Conservation (phyloP, 1,140 invertebrate species). For the Euura lappo region DNA sequence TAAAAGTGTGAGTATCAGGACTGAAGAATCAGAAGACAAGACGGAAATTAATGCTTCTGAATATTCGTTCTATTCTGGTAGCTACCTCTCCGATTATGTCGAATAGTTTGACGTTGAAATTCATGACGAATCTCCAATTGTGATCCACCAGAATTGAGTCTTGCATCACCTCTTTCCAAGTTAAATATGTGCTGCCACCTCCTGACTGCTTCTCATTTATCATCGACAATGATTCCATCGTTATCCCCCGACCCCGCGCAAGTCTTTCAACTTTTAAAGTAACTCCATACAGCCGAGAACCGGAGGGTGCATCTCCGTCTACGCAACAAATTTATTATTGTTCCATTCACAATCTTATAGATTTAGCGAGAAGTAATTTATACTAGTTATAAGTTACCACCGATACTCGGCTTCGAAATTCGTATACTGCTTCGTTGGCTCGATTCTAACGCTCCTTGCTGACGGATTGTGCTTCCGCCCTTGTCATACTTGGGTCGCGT, state of each 20-base stretch:
- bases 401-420: constrained; percentile 28
- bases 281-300: constrained; percentile 16
- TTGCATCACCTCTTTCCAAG: constrained; percentile 71
- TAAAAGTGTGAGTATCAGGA: constrained; percentile 14
- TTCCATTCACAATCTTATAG: too few relatives aligned
- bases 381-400: constrained; percentile 9
- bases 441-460: constrained; percentile 8
- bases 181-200: constrained; percentile 52
- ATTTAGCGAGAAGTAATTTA: too few relatives aligned
- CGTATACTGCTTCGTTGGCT: constrained; percentile 12
- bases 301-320: not conserved
- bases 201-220: constrained; percentile 8
- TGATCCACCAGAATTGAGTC: constrained; percentile 70
- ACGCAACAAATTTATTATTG: not conserved
- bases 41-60: constrained; percentile 1
- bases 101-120: constrained; percentile 72
- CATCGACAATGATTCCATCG: constrained; percentile 9
- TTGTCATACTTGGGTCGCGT: not conserved
- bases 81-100: constrained; percentile 72
- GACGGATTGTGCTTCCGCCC: not conserved
- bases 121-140: constrained; percentile 68
- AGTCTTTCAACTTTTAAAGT: constrained; percentile 14
- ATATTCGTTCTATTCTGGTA: not conserved
- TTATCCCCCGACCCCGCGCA: not conserved
- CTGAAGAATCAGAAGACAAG: constrained; percentile 2